phyloP scores from a whole-genome alignment of 2,888 invertebrate species.

The Meganola albula region DNA sequence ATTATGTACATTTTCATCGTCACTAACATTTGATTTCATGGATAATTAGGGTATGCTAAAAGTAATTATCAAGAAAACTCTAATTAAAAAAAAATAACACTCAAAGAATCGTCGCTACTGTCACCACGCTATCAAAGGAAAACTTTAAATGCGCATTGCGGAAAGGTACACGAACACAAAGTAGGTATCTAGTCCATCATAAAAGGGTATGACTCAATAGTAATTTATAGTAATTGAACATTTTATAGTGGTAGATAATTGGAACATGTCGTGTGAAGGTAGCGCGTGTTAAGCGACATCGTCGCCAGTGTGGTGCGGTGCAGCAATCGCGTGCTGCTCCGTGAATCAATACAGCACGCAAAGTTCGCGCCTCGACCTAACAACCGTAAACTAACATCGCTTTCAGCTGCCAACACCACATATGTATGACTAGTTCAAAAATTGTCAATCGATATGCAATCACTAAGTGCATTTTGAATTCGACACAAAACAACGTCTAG shows the following conservation, averaged over 20 bases:
- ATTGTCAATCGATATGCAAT: constrained; percentile 7
- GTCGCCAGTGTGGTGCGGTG: constrained; percentile 50
- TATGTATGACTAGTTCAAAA: constrained; percentile 12
- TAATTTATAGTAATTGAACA: constrained; percentile 28
- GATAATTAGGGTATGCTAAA: too few relatives aligned
- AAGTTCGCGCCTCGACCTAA: constrained; percentile 57
- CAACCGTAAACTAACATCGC: constrained; percentile 37
- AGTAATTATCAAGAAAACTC: too few relatives aligned
- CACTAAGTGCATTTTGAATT: constrained; percentile 11
- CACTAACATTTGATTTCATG: constrained; percentile 10
- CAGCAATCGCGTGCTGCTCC: constrained; percentile 63
- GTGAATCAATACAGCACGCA: constrained; percentile 68
- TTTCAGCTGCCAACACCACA: too few relatives aligned
- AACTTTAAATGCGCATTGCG: constrained; percentile 24
- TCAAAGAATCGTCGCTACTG: too few relatives aligned
- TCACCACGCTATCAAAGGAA: too few relatives aligned
- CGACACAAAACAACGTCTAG: constrained; percentile 18
- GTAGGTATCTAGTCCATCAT: constrained; percentile 13
- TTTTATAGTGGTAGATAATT: constrained; percentile 27
- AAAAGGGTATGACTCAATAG: constrained; percentile 19
- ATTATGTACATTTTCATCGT: constrained; percentile 1
- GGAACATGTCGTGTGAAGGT: constrained; percentile 21
- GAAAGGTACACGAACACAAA: constrained; percentile 12
- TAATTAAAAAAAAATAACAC: too few relatives aligned
- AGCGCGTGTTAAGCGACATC: constrained; percentile 26